phyloP scores from a whole-genome alignment of 2,888 invertebrate genomes.

The Nycteola revayana region DNA sequence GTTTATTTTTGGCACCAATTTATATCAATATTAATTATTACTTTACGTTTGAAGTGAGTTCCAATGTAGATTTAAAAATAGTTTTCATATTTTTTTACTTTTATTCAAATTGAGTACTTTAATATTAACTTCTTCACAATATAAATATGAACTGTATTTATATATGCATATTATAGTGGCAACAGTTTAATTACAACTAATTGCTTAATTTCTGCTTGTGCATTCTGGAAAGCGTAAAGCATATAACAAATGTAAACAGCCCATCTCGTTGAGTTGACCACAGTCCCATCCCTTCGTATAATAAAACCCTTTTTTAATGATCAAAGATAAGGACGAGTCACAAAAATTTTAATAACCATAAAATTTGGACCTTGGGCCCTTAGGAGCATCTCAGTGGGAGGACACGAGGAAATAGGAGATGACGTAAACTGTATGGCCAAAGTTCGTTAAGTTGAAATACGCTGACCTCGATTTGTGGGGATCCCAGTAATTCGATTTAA shows the following conservation, averaged over 20 bases:
- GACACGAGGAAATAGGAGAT: conserved; percentile 31
- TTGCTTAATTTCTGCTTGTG: not conserved
- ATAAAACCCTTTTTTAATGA: conserved; percentile 36
- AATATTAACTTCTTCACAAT: no score
- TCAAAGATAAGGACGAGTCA: conserved; percentile 28
- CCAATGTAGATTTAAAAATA: no score
- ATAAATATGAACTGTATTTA: no score
- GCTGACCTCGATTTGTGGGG: not conserved
- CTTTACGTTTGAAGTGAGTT: no score
- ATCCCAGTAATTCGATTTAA: no score
- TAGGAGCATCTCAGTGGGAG: no score
- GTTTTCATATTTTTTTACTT: no score
- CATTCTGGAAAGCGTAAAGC: conserved; percentile 5
- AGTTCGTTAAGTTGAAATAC: conserved; percentile 18
- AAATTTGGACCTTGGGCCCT: conserved; percentile 30
- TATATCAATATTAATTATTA: no score
- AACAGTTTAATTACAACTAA: no score
- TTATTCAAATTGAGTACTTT: no score
- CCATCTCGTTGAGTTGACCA: conserved; percentile 15
- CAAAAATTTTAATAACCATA: conserved; percentile 36
- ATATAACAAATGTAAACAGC: conserved; percentile 8
- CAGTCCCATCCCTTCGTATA: conserved; percentile 14
- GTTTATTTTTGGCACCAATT: no score
- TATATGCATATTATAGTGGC: no score
- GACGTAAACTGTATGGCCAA: conserved; percentile 28